These are phyloP conservation scores for Harpagifer antarcticus DNA, from an alignment of 2,797 vertebrate species.

Conservation along the genomic window DNA sequence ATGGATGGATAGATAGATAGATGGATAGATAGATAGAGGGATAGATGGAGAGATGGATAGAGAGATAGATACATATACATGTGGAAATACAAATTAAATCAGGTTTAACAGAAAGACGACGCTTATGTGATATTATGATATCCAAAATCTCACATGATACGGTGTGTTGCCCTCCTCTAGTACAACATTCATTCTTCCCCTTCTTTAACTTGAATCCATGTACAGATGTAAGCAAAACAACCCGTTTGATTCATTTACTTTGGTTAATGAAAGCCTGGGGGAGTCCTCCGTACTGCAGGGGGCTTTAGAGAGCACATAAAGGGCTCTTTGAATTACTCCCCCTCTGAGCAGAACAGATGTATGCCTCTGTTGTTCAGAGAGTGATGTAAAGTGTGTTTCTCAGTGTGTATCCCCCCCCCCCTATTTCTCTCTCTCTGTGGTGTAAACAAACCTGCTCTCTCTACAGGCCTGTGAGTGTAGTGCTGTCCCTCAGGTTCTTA, in stretches of 20 bases:
- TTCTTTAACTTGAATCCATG: conserved; percentile 3
- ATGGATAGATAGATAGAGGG: too few relatives aligned
- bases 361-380: conserved; percentile 46
- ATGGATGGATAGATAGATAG: too few relatives aligned
- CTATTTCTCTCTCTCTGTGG: conserved; percentile 22
- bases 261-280: conserved; percentile 56
- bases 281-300: conserved; percentile 29
- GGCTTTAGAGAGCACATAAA: conserved; percentile 54
- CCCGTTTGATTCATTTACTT: conserved; percentile 39
- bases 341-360: conserved; percentile 46
- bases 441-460: conserved; percentile 36
- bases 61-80: too few relatives aligned
- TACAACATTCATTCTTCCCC: background rate
- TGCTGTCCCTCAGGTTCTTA: conserved; percentile 10
- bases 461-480: conserved; percentile 24
- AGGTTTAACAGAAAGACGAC: too few relatives aligned
- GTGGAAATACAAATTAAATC: too few relatives aligned
- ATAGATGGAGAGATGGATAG: too few relatives aligned
- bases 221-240: conserved; percentile 49
- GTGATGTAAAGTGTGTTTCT: conserved; percentile 42
- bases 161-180: too few relatives aligned
- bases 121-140: too few relatives aligned
- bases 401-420: conserved; percentile 10
- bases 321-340: conserved; percentile 39
- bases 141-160: too few relatives aligned